A percentile compares a stretch with the other conserved stretches of the same genome.
phyloP scores from a whole-genome alignment of 1,140 invertebrate genomes.

The Scaptomyza pallida region DNA sequence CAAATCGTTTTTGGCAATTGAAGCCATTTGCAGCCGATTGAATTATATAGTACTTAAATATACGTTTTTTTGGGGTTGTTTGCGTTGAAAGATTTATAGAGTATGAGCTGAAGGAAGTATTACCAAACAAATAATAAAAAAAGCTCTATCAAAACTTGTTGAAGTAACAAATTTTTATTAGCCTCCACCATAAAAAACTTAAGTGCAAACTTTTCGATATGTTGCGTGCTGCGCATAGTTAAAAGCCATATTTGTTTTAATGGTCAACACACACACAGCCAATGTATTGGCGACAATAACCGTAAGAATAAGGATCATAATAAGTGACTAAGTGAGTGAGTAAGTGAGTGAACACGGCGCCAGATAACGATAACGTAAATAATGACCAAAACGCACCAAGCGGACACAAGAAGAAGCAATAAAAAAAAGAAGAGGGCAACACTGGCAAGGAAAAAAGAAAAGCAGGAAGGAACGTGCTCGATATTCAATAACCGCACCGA shows the following conservation, averaged over 20 bases:
- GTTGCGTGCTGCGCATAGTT: constrained; percentile 69
- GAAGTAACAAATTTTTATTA: background rate
- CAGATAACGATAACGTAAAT: constrained; percentile 74
- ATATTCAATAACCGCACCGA: constrained; percentile 74
- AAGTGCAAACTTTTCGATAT: constrained; percentile 42
- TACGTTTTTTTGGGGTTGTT: background rate
- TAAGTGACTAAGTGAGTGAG: constrained; percentile 68
- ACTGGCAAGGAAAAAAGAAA: background rate
- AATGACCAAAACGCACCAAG: constrained; percentile 54
- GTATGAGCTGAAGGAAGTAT: no score
- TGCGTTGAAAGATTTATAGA: no score
- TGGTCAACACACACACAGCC: constrained; percentile 35
- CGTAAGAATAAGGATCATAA: constrained; percentile 70
- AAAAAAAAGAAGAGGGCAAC: constrained; percentile 19
- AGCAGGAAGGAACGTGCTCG: constrained; percentile 59
- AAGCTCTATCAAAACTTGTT: background rate
- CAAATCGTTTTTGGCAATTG: constrained; percentile 8
- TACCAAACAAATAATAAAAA: no score
- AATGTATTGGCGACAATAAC: constrained; percentile 66
- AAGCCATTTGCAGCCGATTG: constrained; percentile 2
- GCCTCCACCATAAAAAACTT: constrained; percentile 5
- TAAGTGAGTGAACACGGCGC: constrained; percentile 52
- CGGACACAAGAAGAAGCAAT: constrained; percentile 27
- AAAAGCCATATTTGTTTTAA: constrained; percentile 72
- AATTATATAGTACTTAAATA: background rate